A percentile compares a stretch with the other conserved stretches of the same genome.
These are phyloP conservation scores for Cephalotes varians DNA, from an alignment of 2,888 invertebrate genomes.

Conservation along the genomic window DNA sequence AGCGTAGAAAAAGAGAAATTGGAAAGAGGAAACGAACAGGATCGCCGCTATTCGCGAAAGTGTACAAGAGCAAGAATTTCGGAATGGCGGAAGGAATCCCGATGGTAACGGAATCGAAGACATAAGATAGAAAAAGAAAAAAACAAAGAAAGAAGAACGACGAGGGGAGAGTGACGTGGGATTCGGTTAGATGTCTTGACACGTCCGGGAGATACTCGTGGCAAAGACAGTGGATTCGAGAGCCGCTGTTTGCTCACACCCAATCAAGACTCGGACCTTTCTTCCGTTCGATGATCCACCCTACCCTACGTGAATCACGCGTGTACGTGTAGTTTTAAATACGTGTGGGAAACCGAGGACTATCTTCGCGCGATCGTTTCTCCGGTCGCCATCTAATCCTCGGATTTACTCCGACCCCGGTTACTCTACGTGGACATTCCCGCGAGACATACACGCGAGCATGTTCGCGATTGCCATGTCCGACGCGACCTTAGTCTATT, in stretches of 20 bases:
- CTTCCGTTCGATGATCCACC: constrained; percentile 52
- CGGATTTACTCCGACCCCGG: constrained; percentile 11
- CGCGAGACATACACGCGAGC: constrained; percentile 33
- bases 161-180: constrained; percentile 58
- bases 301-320: background rate
- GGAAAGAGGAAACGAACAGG: constrained; percentile 39
- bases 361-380: constrained; percentile 44
- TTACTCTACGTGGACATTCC: constrained; percentile 25
- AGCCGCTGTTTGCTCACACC: constrained; percentile 76
- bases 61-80: constrained; percentile 31
- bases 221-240: constrained; percentile 69
- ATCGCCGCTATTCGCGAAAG: constrained; percentile 5
- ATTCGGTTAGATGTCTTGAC: constrained; percentile 70
- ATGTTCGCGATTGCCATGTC: constrained; percentile 28
- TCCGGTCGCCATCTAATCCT: constrained; percentile 47
- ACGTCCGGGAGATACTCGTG: constrained; percentile 29
- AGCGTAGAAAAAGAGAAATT: constrained; percentile 6
- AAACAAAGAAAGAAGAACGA: background rate
- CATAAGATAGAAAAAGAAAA: background rate
- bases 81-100: constrained; percentile 28
- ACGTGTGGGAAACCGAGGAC: constrained; percentile 19
- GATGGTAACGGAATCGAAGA: constrained; percentile 17
- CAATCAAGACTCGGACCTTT: constrained; percentile 75
- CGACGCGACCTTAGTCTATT: constrained; percentile 43
- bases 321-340: constrained; percentile 14